These are phyloP conservation scores for Eulemur rubriventer DNA, from an alignment of 2,797 vertebrate species.

Conservation along the genomic window DNA sequence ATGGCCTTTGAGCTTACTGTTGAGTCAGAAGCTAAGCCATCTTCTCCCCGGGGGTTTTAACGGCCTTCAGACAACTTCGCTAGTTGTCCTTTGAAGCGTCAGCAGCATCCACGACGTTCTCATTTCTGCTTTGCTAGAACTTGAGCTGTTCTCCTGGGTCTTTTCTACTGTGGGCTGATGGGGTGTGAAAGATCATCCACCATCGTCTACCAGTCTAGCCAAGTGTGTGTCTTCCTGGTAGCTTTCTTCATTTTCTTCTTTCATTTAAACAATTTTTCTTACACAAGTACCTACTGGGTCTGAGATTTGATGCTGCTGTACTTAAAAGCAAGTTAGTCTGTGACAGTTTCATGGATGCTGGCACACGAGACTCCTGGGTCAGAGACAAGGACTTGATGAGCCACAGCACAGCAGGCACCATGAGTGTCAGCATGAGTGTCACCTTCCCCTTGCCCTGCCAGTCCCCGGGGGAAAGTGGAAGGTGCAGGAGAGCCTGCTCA, in stretches of 20 bases:
- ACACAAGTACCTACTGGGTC: neutral
- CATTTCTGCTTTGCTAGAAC: neutral
- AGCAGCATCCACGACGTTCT: neutral
- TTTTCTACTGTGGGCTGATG: neutral
- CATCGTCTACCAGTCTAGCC: neutral
- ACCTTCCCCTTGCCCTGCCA: neutral
- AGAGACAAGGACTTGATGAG: neutral
- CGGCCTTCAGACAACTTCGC: neutral
- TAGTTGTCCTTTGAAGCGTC: neutral
- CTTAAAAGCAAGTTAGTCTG: neutral
- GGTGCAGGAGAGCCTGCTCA: accelerated
- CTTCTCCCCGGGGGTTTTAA: neutral
- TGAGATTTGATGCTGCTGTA: neutral
- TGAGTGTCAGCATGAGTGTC: no score
- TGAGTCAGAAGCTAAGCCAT: neutral
- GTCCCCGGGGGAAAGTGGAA: neutral
- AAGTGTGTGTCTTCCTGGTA: no score
- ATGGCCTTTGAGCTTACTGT: neutral
- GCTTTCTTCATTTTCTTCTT: neutral
- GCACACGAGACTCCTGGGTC: neutral
- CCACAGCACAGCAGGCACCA: neutral
- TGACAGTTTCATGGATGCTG: neutral
- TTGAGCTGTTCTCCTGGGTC: neutral
- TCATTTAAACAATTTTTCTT: neutral
- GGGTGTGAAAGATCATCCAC: neutral